phyloP scores from a whole-genome alignment of 2,113 vertebrate species.

The Clinocottus analis region DNA sequence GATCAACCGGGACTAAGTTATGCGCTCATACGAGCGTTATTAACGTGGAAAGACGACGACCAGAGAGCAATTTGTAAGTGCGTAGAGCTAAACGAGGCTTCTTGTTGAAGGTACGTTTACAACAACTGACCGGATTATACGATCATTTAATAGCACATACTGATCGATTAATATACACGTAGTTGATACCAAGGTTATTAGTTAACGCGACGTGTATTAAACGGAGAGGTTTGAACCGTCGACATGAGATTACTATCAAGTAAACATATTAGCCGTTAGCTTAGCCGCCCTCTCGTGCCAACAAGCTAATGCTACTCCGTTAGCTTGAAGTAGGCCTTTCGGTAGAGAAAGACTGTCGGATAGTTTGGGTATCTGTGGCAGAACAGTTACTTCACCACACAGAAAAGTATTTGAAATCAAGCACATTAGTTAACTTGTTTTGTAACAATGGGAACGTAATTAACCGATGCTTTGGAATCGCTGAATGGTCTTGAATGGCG shows the following conservation, averaged over 20 bases:
- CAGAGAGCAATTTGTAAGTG: conserved; percentile 16
- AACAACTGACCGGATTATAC: neutral
- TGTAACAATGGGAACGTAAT: conserved; percentile 19
- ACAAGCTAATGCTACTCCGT: conserved; percentile 57
- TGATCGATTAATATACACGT: neutral
- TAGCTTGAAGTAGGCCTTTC: conserved; percentile 37
- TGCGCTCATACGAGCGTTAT: neutral
- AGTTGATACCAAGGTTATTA: accelerated
- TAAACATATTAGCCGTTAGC: conserved; percentile 55
- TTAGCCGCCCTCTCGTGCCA: conserved; percentile 25
- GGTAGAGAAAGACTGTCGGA: conserved; percentile 6
- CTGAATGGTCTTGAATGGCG: conserved; percentile 35
- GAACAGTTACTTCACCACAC: conserved; percentile 2
- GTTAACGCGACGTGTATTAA: neutral
- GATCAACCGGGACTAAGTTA: accelerated
- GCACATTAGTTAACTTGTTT: conserved; percentile 23
- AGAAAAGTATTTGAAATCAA: neutral
- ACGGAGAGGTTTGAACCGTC: neutral
- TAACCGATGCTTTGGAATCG: conserved; percentile 29
- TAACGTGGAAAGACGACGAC: neutral
- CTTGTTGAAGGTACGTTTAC: neutral
- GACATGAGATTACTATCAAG: neutral
- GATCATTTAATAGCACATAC: neutral
- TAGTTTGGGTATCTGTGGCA: neutral
- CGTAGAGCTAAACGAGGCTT: conserved; percentile 31